Evolutionary conservation across 2,797 vertebrate species (phyloP), one percentile per base, ranked within the genome.

Genomic region (Brachyalestes nurse): DNA sequence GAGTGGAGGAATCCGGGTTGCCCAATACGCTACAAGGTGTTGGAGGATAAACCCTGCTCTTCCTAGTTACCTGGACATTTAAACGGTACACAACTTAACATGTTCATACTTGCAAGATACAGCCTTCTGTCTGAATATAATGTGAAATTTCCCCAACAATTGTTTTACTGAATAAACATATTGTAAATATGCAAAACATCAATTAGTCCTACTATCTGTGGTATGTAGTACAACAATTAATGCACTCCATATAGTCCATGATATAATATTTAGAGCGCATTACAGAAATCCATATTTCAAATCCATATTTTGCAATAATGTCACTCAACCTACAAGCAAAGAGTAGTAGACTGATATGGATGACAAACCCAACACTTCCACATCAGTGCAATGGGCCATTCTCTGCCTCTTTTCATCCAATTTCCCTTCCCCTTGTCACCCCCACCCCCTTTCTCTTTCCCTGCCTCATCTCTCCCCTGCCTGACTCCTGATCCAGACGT

Each of bases 401-500:
- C 23, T 34, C 73, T 65, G 45, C 19, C 57, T 55, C n/a, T 49
- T 51, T 51, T 64, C 45, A 72, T 72, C 38, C 66, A 53, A 19
- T 60, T 28, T 55, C 70, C 69, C 42, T 14, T 66, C 19, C 47
- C 23, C 28, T 69, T 61, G 40, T 66, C 34, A 49, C 61, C 12
- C 49, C 64, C 7, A 25, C 51, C 73, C 57, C 60, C 57, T 21
- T 6, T 58, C 58, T 60, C 8, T 8, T 10, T 17, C 19, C 34
- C 13, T 23, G 19, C 64, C 40, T 47, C 6, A 51, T 17, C 16
- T 45, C 25, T 74, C 47, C 58, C 45, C 45, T 47, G 45, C 12
- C 12, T 69, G 53, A n/a, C 42, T 72, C 55, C 55, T 0, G 5
- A 72, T 76, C 67, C 66, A 81, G 72, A 78, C 66, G 23, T 21